Conservation (phyloP, 2,797 vertebrate species). For the Dipus sagitta region DNA sequence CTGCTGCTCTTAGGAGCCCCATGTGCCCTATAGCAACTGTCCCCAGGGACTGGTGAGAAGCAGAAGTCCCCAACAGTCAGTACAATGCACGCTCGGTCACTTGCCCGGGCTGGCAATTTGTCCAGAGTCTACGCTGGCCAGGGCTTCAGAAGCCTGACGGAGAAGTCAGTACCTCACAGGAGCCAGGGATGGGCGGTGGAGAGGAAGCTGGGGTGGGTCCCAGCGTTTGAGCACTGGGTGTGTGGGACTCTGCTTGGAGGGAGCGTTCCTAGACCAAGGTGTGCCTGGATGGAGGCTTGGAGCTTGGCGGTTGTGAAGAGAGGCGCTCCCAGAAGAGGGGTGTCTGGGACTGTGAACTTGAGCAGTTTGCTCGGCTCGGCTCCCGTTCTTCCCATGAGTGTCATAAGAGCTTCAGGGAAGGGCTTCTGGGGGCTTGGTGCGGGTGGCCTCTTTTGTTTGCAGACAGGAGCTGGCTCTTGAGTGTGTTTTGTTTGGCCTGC, state of each 20-base stretch:
- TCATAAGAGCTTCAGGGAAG: neutral
- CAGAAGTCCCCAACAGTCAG: constrained; percentile 4
- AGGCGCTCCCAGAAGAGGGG: neutral
- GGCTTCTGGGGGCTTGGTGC: neutral
- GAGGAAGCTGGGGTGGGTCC: neutral
- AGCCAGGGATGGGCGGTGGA: neutral
- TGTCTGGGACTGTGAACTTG: neutral
- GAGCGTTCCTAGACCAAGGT: neutral
- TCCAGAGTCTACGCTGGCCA: neutral
- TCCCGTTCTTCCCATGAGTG: neutral
- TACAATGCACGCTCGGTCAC: neutral
- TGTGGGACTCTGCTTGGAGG: neutral
- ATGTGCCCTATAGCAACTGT: constrained; percentile 2
- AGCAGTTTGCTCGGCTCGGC: neutral
- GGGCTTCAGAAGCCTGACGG: neutral
- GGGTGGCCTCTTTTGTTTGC: neutral
- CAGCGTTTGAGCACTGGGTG: neutral
- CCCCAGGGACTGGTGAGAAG: constrained; percentile 40
- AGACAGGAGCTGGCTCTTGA: constrained; percentile 24
- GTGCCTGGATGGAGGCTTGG: neutral
- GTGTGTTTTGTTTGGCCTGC: constrained; percentile 62
- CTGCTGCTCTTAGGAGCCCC: neutral
- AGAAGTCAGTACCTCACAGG: neutral
- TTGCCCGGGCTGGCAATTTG: neutral
- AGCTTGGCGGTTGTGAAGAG: neutral